phyloP scores from a whole-genome alignment of 92 coral and sea anemone species.

The Parazoanthus swiftii region DNA sequence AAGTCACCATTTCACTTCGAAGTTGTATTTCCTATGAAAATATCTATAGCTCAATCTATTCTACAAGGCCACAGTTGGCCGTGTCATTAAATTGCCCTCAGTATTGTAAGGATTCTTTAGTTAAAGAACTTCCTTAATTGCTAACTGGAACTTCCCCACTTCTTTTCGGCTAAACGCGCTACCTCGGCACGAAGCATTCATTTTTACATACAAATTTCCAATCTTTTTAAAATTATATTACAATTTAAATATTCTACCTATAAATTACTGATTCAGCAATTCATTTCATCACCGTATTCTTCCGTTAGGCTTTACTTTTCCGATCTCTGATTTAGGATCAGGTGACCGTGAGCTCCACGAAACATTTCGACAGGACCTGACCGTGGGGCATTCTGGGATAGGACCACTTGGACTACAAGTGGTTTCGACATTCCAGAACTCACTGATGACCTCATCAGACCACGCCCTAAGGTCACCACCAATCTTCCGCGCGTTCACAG shows the following conservation, averaged over 20 bases:
- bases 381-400: slow-evolving; percentile 62
- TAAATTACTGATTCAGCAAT: neutral
- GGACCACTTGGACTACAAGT: slow-evolving; percentile 68
- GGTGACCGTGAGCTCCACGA: slow-evolving; percentile 97
- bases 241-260: slow-evolving; percentile 26
- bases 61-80: too few relatives aligned
- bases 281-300: slow-evolving; percentile 67
- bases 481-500: slow-evolving; percentile 80
- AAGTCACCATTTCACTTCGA: too few relatives aligned
- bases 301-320: slow-evolving; percentile 76
- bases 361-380: slow-evolving; percentile 66
- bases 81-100: too few relatives aligned
- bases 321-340: slow-evolving; percentile 93
- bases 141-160: too few relatives aligned
- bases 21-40: too few relatives aligned
- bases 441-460: slow-evolving; percentile 70
- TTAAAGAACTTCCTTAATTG: too few relatives aligned
- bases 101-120: too few relatives aligned
- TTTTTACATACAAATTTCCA: neutral
- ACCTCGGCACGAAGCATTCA: too few relatives aligned
- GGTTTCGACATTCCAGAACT: slow-evolving; percentile 86
- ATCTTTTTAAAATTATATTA: too few relatives aligned
- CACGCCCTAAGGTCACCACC: slow-evolving; percentile 78
- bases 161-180: too few relatives aligned
- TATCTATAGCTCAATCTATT: too few relatives aligned